Conservation (phyloP, 2,797 vertebrate genomes). For the Carduelis carduelis region DNA sequence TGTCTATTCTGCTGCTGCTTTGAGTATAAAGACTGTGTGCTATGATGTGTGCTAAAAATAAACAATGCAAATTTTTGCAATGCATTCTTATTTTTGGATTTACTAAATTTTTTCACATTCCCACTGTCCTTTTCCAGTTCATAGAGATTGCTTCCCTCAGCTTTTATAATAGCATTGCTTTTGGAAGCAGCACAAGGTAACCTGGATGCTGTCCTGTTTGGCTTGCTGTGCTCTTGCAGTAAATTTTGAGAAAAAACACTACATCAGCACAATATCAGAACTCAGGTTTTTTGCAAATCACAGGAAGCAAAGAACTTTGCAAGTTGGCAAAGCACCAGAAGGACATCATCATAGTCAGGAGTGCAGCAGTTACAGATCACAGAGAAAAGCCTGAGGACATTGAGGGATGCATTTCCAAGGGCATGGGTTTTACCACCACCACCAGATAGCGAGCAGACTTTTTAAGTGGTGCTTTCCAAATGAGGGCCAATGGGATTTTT, state of each 20-base stretch:
- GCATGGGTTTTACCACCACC: neutral
- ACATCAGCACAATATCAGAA: constrained; percentile 15
- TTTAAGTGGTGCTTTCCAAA: neutral
- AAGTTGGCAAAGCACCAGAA: neutral
- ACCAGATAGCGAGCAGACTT: neutral
- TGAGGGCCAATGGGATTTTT: neutral
- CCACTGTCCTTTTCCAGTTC: neutral
- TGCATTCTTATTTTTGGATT: neutral
- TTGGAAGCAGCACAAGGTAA: constrained; percentile 41
- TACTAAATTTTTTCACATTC: neutral
- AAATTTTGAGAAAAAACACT: neutral
- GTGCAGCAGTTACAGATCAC: neutral
- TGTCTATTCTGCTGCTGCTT: neutral
- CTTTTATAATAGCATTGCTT: neutral
- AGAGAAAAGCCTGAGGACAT: neutral
- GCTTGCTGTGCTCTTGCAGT: neutral
- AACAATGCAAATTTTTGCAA: fast-evolving
- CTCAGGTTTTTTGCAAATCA: neutral
- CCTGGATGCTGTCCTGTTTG: constrained; percentile 37
- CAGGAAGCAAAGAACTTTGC: neutral
- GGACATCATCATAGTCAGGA: neutral
- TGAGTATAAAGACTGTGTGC: neutral
- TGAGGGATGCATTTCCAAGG: neutral
- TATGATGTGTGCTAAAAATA: fast-evolving
- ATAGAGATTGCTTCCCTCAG: constrained; percentile 17